Conservation (phyloP, 1,140 invertebrate species). For the Dinoponera quadriceps region DNA sequence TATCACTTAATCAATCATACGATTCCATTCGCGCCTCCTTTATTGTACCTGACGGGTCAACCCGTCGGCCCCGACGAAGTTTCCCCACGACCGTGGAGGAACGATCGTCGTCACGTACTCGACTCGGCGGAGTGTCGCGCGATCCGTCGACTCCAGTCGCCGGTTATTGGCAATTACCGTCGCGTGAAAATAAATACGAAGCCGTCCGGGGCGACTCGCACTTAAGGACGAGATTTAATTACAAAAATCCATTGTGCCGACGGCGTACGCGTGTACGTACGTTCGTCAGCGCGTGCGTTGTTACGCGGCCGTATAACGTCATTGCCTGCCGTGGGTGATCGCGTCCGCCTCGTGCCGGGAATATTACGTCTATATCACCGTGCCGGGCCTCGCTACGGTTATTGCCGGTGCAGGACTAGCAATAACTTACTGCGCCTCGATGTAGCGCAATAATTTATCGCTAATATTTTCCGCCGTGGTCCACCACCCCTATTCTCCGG, state of each 20-base stretch:
- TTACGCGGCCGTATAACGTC: constrained; percentile 43
- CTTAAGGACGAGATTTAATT: constrained; percentile 63
- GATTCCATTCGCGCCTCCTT: background rate
- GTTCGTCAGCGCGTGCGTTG: constrained; percentile 7
- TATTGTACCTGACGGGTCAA: background rate
- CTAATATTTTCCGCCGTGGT: constrained; percentile 70
- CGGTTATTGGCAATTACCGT: constrained; percentile 54
- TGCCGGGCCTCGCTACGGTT: constrained; percentile 55
- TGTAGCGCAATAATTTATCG: constrained; percentile 73
- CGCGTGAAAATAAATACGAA: constrained; percentile 50
- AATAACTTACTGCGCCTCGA: constrained; percentile 71
- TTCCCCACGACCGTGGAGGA: background rate
- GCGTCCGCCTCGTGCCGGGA: constrained; percentile 56
- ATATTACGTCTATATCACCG: constrained; percentile 73
- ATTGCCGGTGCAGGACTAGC: constrained; percentile 66
- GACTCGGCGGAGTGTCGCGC: background rate
- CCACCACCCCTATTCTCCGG: constrained; percentile 49
- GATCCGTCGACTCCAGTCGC: constrained; percentile 9
- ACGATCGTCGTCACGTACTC: constrained; percentile 10
- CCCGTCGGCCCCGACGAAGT: background rate
- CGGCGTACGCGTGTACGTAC: background rate
- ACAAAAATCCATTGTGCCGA: constrained; percentile 60
- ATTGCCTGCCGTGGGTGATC: constrained; percentile 36
- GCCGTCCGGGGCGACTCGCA: background rate
- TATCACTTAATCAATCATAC: constrained; percentile 13